Evolutionary conservation across 1,140 invertebrate species (phyloP), one percentile per base, ranked within the genome.

Genomic region (Trichomalopsis sarcophagae): DNA sequence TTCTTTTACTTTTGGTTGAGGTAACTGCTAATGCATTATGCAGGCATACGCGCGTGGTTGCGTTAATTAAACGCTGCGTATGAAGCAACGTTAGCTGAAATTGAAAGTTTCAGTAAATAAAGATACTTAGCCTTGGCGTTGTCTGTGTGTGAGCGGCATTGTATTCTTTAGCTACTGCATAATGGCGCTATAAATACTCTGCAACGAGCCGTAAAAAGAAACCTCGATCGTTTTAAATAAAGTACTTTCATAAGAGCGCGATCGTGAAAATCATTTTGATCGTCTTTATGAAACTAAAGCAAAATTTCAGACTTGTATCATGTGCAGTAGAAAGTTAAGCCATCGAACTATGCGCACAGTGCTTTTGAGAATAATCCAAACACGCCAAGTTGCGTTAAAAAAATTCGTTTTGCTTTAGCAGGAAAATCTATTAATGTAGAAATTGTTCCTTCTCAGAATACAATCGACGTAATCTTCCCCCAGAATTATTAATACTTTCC

Each of bases 271-370:
- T 62, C 14, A 3, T 62, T n/a, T n/a, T 62, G 17, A 21, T 62
- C 14, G 14, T n/a, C n/a, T 7, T 62, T n/a, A 2, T 3, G 1
- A 2, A 62, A 62, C 14, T 21, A 62, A 62, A 62, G 55, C 55
- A 62, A 21, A 62, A 62, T 62, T 21, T 62, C 55, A 21, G 21
- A 62, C 6, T n/a, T 62, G 6, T 62, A 62, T 62, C 55, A 62
- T 62, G 55, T 62, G 55, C 17, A 62, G 55, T 62, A 62, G 55
- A 62, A 62, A 62, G 55, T 62, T n/a, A 69, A 83, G 82, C 44
- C n/a, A 27, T 33, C 36, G 55, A 40, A 36, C 55, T 62, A 30
- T 30, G n/a, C 33, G 33, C 27, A n/a, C 47, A 66, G 4, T 11
- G 13, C 55, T n/a, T 62, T 17, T 50, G 14, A 62, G 5, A 62